phyloP scores from a whole-genome alignment of 64 coral and sea anemone genomes.

The Pocillopora damicornis region DNA sequence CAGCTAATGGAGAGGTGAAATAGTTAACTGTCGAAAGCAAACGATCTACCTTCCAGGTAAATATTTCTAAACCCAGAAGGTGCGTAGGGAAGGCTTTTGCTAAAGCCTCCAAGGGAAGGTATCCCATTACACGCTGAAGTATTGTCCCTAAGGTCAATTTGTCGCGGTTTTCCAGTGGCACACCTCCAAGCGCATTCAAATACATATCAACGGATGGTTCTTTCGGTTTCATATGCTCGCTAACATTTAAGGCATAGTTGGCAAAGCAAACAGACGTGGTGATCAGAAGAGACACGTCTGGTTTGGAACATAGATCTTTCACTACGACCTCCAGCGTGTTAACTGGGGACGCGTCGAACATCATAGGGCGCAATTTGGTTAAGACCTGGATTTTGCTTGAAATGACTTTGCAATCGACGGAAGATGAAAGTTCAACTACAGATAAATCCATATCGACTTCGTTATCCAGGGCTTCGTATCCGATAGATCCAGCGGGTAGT shows the following conservation, averaged over 20 bases:
- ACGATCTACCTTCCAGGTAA: slow-evolving; percentile 31
- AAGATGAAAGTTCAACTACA: not conserved
- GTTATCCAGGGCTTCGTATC: not conserved
- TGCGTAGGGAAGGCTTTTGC: not conserved
- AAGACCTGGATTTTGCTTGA: not conserved
- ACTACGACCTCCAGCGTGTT: not conserved
- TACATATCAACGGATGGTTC: slow-evolving; percentile 21
- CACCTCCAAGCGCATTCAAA: slow-evolving; percentile 23
- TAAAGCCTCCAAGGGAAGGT: slow-evolving; percentile 14
- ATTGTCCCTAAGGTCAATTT: slow-evolving; percentile 25
- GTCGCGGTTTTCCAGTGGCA: not conserved
- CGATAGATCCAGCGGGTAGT: not conserved
- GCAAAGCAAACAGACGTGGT: not conserved
- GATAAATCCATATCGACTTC: not conserved
- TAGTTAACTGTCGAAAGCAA: not conserved
- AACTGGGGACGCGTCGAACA: not conserved
- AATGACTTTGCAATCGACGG: not conserved
- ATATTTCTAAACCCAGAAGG: not conserved
- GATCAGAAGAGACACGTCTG: not conserved
- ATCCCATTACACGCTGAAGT: slow-evolving; percentile 12
- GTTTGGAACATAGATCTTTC: not conserved
- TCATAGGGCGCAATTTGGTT: not conserved
- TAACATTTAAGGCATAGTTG: not conserved
- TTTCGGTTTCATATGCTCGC: not conserved
- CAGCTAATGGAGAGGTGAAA: not conserved